Conservation (phyloP, 2,888 invertebrate species). For the Gastracanthus pulcherrimus region DNA sequence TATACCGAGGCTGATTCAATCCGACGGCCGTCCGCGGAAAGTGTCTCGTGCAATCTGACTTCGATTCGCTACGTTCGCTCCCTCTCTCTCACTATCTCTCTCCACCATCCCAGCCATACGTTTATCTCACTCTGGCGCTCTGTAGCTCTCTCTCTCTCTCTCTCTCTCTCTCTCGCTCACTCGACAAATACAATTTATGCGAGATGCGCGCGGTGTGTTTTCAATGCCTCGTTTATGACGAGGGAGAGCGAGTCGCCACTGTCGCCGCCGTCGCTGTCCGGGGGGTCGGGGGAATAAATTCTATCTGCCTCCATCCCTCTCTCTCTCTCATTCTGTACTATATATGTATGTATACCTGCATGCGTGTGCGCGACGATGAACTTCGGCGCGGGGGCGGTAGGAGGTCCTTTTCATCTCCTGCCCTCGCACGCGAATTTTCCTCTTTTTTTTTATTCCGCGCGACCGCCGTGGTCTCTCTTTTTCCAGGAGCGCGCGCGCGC, state of each 20-base stretch:
- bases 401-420: constrained; percentile 27
- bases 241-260: constrained; percentile 12
- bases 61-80: constrained; percentile 51
- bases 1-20: constrained; percentile 54
- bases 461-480: neutral
- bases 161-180: constrained; percentile 7
- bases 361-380: constrained; percentile 17
- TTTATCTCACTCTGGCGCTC: too few relatives aligned
- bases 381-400: constrained; percentile 25
- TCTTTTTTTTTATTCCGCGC: neutral
- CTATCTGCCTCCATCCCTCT: constrained; percentile 5
- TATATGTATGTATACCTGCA: neutral
- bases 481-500: neutral
- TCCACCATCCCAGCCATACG: too few relatives aligned
- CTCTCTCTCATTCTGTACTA: neutral
- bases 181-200: constrained; percentile 56
- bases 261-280: too few relatives aligned
- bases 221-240: constrained; percentile 56
- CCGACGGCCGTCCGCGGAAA: constrained; percentile 51
- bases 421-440: constrained; percentile 4
- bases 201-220: constrained; percentile 46
- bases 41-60: constrained; percentile 57
- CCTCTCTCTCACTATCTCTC: neutral
- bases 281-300: constrained; percentile 40
- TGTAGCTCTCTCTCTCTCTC: neutral